These are phyloP conservation scores for Cossypha caffra DNA, from an alignment of 2,797 vertebrate genomes.

Conservation along the genomic window DNA sequence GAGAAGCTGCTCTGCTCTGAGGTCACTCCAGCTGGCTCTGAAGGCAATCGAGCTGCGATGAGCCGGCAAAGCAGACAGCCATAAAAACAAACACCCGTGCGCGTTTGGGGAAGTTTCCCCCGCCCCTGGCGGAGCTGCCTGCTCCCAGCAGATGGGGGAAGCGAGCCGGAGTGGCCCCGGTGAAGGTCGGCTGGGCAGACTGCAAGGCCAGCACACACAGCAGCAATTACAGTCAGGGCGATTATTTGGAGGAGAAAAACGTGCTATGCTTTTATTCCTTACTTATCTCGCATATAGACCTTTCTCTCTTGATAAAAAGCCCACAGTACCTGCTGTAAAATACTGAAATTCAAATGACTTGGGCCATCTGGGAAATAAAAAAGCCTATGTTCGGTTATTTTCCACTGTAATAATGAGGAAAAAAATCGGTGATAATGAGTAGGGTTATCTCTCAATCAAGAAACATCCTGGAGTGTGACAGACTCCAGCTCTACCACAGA, in stretches of 20 bases:
- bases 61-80: neutral
- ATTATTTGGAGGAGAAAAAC: neutral
- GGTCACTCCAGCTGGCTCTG: neutral
- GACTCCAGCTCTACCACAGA: neutral
- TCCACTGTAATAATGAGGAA: neutral
- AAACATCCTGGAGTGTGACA: neutral
- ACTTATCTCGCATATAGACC: neutral
- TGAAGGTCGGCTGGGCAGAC: accelerated
- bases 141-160: slow-evolving; percentile 4
- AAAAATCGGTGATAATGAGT: neutral
- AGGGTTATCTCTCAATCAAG: neutral
- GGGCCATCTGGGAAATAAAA: neutral
- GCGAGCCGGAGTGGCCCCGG: neutral
- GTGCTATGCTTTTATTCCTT: neutral
- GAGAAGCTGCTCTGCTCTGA: neutral
- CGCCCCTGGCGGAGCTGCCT: neutral
- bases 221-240: neutral
- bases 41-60: neutral
- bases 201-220: neutral
- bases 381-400: neutral
- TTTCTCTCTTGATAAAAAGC: neutral
- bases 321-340: neutral
- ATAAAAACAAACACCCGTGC: neutral
- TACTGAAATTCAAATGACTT: neutral
- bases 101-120: neutral